Evolutionary conservation across 2,888 invertebrate species (phyloP), one percentile per base, ranked within the genome.

Genomic region (Diarsia dahlii): DNA sequence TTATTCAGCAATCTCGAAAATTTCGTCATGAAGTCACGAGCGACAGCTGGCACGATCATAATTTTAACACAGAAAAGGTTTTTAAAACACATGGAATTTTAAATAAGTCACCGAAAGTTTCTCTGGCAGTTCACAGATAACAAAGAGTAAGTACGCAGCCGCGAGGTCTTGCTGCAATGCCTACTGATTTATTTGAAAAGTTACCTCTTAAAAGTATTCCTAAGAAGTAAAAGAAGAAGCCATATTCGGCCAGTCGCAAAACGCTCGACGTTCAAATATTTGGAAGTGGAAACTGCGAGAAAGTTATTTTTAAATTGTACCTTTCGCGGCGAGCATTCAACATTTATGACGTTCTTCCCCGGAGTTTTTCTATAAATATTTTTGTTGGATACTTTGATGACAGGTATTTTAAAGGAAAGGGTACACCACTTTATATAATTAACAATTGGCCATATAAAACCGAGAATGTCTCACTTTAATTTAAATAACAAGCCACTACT

Each of bases 111-210:
- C 89, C 84, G 78, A 89, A 94, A 94, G 90, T 94, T 93, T 86
- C 89, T 76, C 89, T 82, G 85, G 84, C 88, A 91, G 88, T 89
- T 89, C 87, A 82, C 85, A 91, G 94, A 94, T 94, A 95, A 94
- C 94, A 92, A 91, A 91, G 92, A 92, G 90, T 91, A 89, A 90
- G 90, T 90, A 89, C 88, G 88, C 87, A 89, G 87, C 87, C 87
- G 85, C 88, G 86, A 90, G 88, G 85, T 91, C 86, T 84, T 81
- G 88, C 90, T 91, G 93, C 92, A 92, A 90, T 92, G 92, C 91
- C 92, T 92, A 92, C 93, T 94, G 95, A 95, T 95, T 95, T 95
- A 95, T 95, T 92, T 93, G 93, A 92, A 95, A 95, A 95, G 93
- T 95, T 94, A 89, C 90, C 90, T 91, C 90, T 91, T 91, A 90